Evolutionary conservation across 2,113 vertebrate genomes (phyloP).

Genomic region (Phaethon lepturus): DNA sequence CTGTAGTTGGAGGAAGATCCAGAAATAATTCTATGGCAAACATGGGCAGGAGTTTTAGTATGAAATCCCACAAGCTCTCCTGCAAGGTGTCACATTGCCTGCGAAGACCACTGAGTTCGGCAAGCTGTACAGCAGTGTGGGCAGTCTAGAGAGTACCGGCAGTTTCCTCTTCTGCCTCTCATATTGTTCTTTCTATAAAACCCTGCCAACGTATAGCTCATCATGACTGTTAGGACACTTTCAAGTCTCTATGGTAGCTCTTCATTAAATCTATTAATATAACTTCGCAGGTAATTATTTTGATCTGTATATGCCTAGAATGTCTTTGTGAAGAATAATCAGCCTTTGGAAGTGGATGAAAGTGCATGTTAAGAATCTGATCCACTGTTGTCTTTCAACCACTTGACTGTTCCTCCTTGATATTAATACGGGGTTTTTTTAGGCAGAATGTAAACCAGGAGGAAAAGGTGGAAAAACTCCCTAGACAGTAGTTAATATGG

Average conservation of each 20-base stretch:
- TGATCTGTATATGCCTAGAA: conserved; percentile 24
- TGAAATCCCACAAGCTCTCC: neutral
- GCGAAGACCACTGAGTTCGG: neutral
- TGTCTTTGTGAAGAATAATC: conserved; percentile 13
- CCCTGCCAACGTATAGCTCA: neutral
- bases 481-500: neutral
- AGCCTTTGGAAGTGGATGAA: neutral
- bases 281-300: conserved; percentile 36
- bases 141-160: neutral
- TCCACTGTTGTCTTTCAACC: neutral
- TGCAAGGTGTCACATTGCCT: neutral
- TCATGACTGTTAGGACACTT: neutral
- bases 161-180: neutral
- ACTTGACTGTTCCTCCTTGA: conserved; percentile 24
- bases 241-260: conserved; percentile 11
- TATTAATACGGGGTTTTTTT: neutral
- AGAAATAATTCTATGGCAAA: neutral
- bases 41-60: neutral
- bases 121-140: neutral
- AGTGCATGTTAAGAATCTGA: neutral
- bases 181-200: conserved; percentile 9
- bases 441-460: neutral
- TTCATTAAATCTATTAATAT: conserved; percentile 51
- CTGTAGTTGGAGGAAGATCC: neutral
- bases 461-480: neutral